A percentile compares a stretch with the other conserved stretches of the same genome.
phyloP scores from a whole-genome alignment of 2,113 vertebrate genomes.

The Athene noctua region DNA sequence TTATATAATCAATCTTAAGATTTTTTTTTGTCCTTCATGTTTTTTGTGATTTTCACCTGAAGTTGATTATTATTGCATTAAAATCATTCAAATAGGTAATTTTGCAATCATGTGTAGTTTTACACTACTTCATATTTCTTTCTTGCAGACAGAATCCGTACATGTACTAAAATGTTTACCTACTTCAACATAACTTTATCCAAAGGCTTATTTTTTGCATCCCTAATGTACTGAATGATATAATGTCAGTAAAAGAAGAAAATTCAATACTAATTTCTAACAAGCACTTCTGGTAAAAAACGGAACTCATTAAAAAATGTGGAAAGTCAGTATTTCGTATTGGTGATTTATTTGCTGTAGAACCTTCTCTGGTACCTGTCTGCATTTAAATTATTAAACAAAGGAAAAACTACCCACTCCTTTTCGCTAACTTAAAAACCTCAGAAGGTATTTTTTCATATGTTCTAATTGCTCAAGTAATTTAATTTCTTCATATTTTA shows the following conservation, averaged over 20 bases:
- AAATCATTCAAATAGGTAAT: not conserved
- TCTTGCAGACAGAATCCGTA: not conserved
- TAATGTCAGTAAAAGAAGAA: not conserved
- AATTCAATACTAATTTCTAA: not conserved
- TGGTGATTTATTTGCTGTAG: slow-evolving; percentile 1
- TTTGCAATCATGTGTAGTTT: not conserved
- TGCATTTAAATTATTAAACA: slow-evolving; percentile 3
- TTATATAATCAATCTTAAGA: not conserved
- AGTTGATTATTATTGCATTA: not conserved
- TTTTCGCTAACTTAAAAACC: not conserved
- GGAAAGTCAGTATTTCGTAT: not conserved
- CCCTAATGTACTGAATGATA: not conserved
- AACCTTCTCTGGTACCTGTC: not conserved
- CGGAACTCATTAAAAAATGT: not conserved
- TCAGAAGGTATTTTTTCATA: not conserved
- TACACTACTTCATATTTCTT: not conserved
- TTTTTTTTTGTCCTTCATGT: not conserved
- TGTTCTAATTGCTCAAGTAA: not conserved
- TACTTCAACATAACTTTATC: not conserved
- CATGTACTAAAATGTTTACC: not conserved
- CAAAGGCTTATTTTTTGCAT: not conserved
- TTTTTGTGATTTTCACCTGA: not conserved
- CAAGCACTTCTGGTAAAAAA: not conserved
- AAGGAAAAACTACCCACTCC: not conserved
- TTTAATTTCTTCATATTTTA: not conserved